phyloP scores from a whole-genome alignment of 2,888 invertebrate genomes.

The Orthosia cruda region DNA sequence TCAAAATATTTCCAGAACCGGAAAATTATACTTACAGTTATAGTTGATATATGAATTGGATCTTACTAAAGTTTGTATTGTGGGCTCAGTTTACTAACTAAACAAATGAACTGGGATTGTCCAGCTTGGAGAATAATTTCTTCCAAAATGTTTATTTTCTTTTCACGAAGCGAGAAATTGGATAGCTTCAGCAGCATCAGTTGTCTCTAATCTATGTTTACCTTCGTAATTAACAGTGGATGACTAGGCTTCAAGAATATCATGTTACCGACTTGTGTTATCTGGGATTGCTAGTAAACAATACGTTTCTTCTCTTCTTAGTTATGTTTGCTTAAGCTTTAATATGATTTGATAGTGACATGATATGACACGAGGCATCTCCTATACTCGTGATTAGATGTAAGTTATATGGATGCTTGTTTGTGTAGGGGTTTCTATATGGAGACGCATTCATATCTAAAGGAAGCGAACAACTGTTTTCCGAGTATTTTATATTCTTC shows the following conservation, averaged over 20 bases:
- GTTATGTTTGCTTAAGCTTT: constrained; percentile 73
- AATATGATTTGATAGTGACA: constrained; percentile 79
- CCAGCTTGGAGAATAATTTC: constrained; percentile 39
- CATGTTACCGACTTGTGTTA: constrained; percentile 81
- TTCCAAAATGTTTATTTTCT: constrained; percentile 63
- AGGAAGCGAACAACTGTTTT: constrained; percentile 25
- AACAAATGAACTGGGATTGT: constrained; percentile 41
- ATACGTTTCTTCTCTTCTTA: constrained; percentile 73
- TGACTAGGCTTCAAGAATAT: constrained; percentile 84
- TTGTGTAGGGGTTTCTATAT: constrained; percentile 26
- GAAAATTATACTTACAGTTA: constrained; percentile 2
- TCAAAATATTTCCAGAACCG: constrained; percentile 30
- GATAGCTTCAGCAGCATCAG: constrained; percentile 78
- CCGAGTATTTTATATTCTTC: constrained; percentile 1
- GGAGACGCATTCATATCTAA: constrained; percentile 2
- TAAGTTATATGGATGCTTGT: constrained; percentile 29
- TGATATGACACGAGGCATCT: constrained; percentile 58
- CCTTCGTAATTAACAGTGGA: constrained; percentile 82
- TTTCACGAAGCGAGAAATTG: constrained; percentile 74
- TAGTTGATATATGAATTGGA: constrained; percentile 39
- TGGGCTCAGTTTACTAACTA: constrained; percentile 23
- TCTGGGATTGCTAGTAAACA: constrained; percentile 75
- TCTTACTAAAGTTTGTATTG: constrained; percentile 16
- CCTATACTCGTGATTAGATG: constrained; percentile 25
- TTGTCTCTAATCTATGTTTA: constrained; percentile 81